Conservation (phyloP, 2,797 vertebrate species). For the Sardinella longiceps region DNA sequence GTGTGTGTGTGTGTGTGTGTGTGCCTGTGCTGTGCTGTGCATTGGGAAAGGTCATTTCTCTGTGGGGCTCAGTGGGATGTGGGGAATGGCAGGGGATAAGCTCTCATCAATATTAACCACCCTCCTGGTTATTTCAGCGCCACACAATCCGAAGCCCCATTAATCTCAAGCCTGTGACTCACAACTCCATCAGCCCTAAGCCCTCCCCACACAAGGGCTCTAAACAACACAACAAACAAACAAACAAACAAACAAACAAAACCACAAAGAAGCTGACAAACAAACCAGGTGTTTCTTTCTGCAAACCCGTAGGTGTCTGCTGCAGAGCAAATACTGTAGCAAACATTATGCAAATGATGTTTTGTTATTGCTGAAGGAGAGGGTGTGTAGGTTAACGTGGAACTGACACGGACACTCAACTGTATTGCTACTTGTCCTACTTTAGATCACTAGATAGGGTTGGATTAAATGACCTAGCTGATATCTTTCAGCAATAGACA, state of each 20-base stretch:
- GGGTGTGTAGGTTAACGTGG: too few relatives aligned
- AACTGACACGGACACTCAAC: too few relatives aligned
- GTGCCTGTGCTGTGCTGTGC: conserved; percentile 16
- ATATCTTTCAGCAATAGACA: too few relatives aligned
- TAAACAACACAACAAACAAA: not conserved
- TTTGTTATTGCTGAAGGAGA: not conserved
- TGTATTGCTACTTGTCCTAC: too few relatives aligned
- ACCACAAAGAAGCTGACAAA: not conserved
- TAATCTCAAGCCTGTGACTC: conserved; percentile 57
- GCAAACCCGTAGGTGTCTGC: not conserved
- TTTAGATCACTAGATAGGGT: too few relatives aligned
- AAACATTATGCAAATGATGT: not conserved
- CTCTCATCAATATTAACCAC: conserved; percentile 77
- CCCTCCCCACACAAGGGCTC: conserved; percentile 12
- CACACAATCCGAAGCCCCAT: conserved; percentile 52
- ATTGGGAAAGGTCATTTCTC: conserved; percentile 68
- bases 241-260: conserved; percentile 19
- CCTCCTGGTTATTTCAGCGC: conserved; percentile 71
- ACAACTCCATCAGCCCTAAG: conserved; percentile 18
- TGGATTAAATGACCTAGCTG: too few relatives aligned
- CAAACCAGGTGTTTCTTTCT: not conserved
- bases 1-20: not conserved
- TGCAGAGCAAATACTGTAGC: not conserved
- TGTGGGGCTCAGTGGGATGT: conserved; percentile 53
- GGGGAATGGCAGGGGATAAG: conserved; percentile 61